phyloP scores from a whole-genome alignment of 2,797 vertebrate genomes.

The Lemur catta region DNA sequence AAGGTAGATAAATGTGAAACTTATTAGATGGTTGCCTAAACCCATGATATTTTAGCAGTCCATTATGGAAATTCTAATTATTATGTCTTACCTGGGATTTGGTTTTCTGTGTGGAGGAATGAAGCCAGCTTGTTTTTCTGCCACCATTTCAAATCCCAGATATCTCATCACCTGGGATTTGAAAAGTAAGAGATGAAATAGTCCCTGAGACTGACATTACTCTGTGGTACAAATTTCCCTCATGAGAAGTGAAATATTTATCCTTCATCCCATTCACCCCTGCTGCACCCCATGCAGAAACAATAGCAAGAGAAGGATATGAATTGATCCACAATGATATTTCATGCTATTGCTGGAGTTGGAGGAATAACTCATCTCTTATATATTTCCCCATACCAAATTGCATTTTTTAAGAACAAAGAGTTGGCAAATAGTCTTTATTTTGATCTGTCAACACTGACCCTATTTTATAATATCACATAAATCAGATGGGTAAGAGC shows the following conservation, averaged over 20 bases:
- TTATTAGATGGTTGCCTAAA: not conserved
- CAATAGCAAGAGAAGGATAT: not conserved
- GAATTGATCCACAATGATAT: not conserved
- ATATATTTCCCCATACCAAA: not conserved
- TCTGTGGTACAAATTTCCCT: not conserved
- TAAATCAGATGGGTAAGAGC: not conserved
- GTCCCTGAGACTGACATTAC: not conserved
- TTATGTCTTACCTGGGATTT: not conserved
- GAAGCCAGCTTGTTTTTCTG: not conserved
- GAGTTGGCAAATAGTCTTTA: not conserved
- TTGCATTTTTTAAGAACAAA: not conserved
- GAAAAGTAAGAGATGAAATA: not conserved
- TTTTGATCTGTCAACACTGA: not conserved
- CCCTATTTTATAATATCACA: not conserved
- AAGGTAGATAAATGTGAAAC: not conserved
- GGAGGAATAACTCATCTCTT: not conserved
- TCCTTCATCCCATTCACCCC: not conserved
- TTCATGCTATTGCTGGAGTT: not conserved
- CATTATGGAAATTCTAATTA: not conserved
- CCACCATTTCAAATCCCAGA: not conserved
- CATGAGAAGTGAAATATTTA: not conserved
- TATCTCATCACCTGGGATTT: not conserved
- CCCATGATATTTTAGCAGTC: not conserved
- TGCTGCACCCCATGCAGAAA: not conserved
- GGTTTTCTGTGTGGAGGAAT: not conserved